A percentile compares a stretch with the other conserved stretches of the same genome.
Conservation (phyloP, 2,113 vertebrate genomes). For the Anser cygnoides region DNA sequence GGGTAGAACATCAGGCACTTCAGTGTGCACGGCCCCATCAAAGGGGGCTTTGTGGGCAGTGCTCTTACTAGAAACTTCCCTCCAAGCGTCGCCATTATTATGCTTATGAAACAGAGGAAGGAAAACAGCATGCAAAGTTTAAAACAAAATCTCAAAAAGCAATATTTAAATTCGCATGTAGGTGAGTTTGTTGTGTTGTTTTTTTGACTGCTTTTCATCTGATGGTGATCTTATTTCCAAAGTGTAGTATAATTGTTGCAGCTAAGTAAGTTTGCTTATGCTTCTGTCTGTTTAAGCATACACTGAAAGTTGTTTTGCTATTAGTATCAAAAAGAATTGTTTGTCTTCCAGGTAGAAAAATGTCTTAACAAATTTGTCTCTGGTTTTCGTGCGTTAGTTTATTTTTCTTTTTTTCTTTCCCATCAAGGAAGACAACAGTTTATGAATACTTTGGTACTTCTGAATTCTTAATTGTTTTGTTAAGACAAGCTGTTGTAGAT, state of each 20-base stretch:
- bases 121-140: not conserved
- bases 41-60: not conserved
- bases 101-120: not conserved
- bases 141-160: not conserved
- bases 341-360: no score
- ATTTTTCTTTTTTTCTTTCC: not conserved
- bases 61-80: not conserved
- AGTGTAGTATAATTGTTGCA: not conserved
- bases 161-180: not conserved
- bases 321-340: not conserved
- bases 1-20: not conserved
- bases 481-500: not conserved
- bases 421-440: not conserved
- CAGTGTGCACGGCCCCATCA: not conserved
- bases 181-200: not conserved
- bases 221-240: not conserved
- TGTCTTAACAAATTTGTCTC: not conserved
- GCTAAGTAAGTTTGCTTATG: not conserved
- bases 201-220: not conserved
- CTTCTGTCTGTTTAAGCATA: not conserved
- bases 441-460: not conserved
- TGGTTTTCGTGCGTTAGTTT: not conserved
- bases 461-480: not conserved
- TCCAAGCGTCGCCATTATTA: not conserved
- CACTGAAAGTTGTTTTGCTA: not conserved